phyloP scores from a whole-genome alignment of 2,113 vertebrate genomes.

The Calidris pygmaea region DNA sequence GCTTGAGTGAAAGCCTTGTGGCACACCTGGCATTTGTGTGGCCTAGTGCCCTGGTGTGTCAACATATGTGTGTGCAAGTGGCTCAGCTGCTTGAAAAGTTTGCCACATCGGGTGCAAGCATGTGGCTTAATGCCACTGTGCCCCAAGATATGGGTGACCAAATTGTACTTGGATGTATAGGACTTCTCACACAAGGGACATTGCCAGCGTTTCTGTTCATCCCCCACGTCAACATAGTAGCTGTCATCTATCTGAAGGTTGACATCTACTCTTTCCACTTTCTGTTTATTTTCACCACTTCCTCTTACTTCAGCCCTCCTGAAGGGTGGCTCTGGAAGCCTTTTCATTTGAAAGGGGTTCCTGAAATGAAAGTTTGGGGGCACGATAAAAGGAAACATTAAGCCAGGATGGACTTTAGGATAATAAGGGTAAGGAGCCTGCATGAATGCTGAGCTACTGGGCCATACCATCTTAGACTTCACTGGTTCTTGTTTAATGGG shows the following conservation, averaged over 20 bases:
- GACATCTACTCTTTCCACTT: conserved; percentile 81
- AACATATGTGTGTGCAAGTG: conserved; percentile 94
- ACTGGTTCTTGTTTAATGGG: too few species aligned
- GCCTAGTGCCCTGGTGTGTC: conserved; percentile 89
- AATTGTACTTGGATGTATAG: conserved; percentile 96
- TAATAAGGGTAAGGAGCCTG: too few species aligned
- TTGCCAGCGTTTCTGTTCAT: conserved; percentile 91
- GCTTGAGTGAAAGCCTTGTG: conserved; percentile 95
- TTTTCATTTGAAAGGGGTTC: conserved; percentile 74
- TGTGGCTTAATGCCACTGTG: conserved; percentile 94
- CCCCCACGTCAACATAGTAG: conserved; percentile 90
- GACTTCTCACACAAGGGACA: conserved; percentile 94
- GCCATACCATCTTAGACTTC: too few species aligned
- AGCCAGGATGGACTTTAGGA: too few species aligned
- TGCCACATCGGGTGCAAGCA: conserved; percentile 88
- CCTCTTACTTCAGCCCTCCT: conserved; percentile 36
- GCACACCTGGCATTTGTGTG: conserved; percentile 93
- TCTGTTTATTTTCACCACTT: conserved; percentile 55
- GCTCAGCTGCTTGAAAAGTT: conserved; percentile 94
- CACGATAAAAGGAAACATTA: too few species aligned
- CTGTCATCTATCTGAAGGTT: conserved; percentile 89
- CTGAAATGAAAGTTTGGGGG: too few species aligned
- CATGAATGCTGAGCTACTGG: too few species aligned
- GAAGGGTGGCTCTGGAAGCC: conserved; percentile 16
- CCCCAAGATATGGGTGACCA: conserved; percentile 92